Evolutionary conservation across 2,113 vertebrate species (phyloP).

Genomic region (Elachura formosa): DNA sequence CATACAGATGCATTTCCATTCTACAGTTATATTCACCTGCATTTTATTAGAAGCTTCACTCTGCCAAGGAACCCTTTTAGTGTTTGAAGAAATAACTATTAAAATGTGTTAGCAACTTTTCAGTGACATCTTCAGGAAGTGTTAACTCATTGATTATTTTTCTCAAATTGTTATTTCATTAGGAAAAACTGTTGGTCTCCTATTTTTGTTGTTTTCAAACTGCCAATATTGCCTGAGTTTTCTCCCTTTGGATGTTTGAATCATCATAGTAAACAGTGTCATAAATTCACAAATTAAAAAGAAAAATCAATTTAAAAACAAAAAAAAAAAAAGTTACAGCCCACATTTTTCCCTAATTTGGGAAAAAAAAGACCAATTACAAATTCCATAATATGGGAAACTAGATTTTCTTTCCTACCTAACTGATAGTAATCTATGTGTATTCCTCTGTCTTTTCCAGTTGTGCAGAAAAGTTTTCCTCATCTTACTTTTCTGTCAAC

Average conservation of each 20-base stretch:
- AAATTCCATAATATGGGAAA: neutral
- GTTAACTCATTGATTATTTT: neutral
- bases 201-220: neutral
- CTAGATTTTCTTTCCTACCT: neutral
- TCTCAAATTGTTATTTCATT: neutral
- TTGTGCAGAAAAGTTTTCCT: neutral
- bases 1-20: neutral
- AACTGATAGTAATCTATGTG: neutral
- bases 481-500: neutral
- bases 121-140: neutral
- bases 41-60: neutral
- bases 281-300: neutral
- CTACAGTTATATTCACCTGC: neutral
- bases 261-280: neutral
- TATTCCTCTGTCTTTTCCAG: neutral
- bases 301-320: neutral
- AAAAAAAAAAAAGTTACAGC: neutral
- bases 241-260: neutral
- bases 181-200: neutral
- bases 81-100: neutral
- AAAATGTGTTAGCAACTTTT: neutral
- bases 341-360: neutral
- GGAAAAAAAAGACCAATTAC: neutral
- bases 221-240: rapidly evolving
- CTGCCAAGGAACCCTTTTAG: neutral